A percentile compares a stretch with the other conserved stretches of the same genome.
Conservation (phyloP, 2,113 vertebrate species). For the Oreochromis tanganicae region DNA sequence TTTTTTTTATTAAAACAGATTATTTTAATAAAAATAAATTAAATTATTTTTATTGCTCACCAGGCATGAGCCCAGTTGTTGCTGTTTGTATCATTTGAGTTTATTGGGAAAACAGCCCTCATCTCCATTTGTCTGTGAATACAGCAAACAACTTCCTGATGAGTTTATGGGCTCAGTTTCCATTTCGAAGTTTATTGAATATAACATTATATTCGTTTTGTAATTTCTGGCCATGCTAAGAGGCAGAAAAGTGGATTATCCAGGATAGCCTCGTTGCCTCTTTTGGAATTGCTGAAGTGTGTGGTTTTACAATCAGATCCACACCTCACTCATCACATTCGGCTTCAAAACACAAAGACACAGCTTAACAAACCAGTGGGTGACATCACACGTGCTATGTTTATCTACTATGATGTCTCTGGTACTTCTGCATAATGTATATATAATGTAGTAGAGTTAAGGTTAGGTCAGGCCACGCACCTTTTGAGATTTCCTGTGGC, state of each 20-base stretch:
- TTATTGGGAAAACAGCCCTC: rapidly evolving
- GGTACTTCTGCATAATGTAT: background rate
- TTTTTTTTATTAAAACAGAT: background rate
- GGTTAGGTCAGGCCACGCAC: too few species aligned
- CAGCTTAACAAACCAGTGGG: background rate
- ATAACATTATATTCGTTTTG: background rate
- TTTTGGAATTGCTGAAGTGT: background rate
- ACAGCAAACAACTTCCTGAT: background rate
- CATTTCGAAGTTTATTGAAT: background rate
- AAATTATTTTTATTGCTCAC: background rate
- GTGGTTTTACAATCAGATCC: background rate
- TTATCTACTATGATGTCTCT: background rate
- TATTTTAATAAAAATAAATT: background rate
- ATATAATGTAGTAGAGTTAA: background rate
- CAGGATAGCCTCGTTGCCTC: background rate
- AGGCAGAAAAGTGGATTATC: background rate
- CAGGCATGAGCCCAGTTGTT: background rate
- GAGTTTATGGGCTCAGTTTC: background rate
- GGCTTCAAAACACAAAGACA: background rate
- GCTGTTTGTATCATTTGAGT: background rate
- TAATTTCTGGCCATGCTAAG: background rate
- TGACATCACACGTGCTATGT: background rate
- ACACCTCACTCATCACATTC: background rate
- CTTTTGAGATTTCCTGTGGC: background rate
- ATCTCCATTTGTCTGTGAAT: background rate